Evolutionary conservation across 1,140 invertebrate species (phyloP).

Genomic region (Philopotamus ludificatus): DNA sequence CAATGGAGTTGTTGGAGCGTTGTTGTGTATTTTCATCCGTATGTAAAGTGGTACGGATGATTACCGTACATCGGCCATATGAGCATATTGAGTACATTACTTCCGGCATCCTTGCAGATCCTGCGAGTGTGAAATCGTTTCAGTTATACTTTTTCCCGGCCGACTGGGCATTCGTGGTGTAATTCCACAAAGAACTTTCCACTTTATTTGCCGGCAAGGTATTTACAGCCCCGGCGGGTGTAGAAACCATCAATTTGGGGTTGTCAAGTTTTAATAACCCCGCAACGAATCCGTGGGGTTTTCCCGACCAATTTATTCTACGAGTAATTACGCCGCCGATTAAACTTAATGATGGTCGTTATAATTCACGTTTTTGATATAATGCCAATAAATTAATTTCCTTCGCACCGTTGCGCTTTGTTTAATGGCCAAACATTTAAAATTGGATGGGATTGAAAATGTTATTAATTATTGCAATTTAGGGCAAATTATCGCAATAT

Average conservation of each 20-base stretch:
- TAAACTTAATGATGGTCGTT: slow-evolving; percentile 36
- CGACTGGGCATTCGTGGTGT: slow-evolving; percentile 25
- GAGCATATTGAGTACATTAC: too few species aligned
- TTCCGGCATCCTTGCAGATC: background rate
- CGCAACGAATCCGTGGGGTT: slow-evolving; percentile 8
- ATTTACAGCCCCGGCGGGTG: slow-evolving; percentile 3
- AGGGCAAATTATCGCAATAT: too few species aligned
- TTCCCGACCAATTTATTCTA: slow-evolving; percentile 35
- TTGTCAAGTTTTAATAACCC: slow-evolving; percentile 39
- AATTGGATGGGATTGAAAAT: too few species aligned
- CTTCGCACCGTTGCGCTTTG: background rate
- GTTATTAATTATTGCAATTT: too few species aligned
- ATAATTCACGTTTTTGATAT: slow-evolving; percentile 32
- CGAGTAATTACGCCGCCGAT: slow-evolving; percentile 38
- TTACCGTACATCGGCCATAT: background rate
- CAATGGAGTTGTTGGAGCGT: background rate
- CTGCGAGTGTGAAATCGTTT: slow-evolving; percentile 33
- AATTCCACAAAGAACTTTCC: slow-evolving; percentile 39
- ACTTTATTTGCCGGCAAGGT: slow-evolving; percentile 30
- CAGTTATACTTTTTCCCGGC: slow-evolving; percentile 23
- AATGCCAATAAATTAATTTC: slow-evolving; percentile 5
- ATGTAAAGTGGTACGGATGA: background rate
- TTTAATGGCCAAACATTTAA: background rate
- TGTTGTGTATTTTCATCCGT: background rate
- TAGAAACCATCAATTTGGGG: slow-evolving; percentile 37